Percentiles rank a stretch among this genome's conserved stretches.
These are phyloP conservation scores for Morbakka virulenta DNA, from an alignment of 30 jellyfish, hydroid and myxozoan genomes.

Conservation along the genomic window DNA sequence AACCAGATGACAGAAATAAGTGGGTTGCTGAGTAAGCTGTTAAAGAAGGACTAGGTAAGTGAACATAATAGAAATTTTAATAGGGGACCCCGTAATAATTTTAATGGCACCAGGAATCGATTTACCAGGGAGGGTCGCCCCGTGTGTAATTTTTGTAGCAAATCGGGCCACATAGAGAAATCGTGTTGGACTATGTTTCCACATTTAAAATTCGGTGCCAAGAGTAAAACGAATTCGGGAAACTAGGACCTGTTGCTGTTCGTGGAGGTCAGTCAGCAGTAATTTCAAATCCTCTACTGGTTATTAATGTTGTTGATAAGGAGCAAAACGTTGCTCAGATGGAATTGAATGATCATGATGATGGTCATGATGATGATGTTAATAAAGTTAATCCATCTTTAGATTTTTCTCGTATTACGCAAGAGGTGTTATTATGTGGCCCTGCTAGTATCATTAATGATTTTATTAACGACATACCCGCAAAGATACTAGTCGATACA, in stretches of 20 bases:
- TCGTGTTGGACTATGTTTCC: conserved; percentile 18
- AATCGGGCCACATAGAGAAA: conserved; percentile 25
- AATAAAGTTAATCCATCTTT: background rate
- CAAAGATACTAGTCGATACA: conserved; percentile 14
- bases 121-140: conserved; percentile 5
- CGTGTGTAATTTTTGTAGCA: conserved; percentile 27
- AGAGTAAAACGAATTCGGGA: conserved; percentile 6
- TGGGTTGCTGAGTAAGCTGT: background rate
- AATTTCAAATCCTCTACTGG: conserved; percentile 27
- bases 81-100: background rate
- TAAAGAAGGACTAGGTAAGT: background rate
- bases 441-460: conserved; percentile 13
- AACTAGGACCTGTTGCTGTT: conserved; percentile 48
- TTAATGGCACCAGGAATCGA: background rate
- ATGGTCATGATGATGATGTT: background rate
- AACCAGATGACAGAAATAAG: background rate
- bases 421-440: conserved; percentile 12
- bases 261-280: conserved; percentile 32
- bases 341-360: background rate
- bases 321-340: background rate
- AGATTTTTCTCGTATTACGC: background rate
- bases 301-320: conserved; percentile 2
- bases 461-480: conserved; percentile 17
- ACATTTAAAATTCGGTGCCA: background rate
- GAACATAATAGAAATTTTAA: background rate